A percentile compares a stretch with the other conserved stretches of the same genome.
These are phyloP conservation scores for Tragelaphus strepsiceros DNA, from an alignment of 2,113 vertebrate genomes.

Conservation along the genomic window DNA sequence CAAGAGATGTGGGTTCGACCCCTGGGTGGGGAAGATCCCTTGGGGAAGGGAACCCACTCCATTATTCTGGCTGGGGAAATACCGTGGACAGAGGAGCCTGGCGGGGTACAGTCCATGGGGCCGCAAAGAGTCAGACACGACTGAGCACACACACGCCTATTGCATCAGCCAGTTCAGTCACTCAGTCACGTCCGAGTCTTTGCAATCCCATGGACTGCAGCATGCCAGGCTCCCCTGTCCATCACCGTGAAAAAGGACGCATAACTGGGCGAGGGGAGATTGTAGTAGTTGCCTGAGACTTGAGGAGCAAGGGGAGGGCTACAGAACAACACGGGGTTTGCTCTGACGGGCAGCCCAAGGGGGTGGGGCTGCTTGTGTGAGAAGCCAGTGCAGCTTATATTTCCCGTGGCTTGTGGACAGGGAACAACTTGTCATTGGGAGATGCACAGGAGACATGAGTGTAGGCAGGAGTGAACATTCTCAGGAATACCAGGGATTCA, in stretches of 20 bases:
- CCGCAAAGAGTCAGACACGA: neutral
- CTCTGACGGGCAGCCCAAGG: neutral
- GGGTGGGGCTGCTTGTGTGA: accelerated
- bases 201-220: neutral
- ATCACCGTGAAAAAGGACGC: neutral
- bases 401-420: neutral
- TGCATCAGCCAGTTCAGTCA: accelerated
- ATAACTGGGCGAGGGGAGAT: accelerated
- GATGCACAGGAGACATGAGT: accelerated
- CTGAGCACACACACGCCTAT: neutral
- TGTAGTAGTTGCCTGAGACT: accelerated
- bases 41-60: neutral
- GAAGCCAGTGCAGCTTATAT: neutral
- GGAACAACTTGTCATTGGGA: neutral
- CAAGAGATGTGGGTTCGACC: neutral
- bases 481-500: accelerated
- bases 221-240: accelerated
- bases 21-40: neutral
- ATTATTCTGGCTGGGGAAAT: neutral
- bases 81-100: neutral
- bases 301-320: accelerated
- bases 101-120: neutral
- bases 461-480: accelerated
- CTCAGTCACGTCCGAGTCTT: neutral
- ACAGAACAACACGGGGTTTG: accelerated